Conservation (phyloP, 1,140 invertebrate genomes). For the Drosophila orosa region DNA sequence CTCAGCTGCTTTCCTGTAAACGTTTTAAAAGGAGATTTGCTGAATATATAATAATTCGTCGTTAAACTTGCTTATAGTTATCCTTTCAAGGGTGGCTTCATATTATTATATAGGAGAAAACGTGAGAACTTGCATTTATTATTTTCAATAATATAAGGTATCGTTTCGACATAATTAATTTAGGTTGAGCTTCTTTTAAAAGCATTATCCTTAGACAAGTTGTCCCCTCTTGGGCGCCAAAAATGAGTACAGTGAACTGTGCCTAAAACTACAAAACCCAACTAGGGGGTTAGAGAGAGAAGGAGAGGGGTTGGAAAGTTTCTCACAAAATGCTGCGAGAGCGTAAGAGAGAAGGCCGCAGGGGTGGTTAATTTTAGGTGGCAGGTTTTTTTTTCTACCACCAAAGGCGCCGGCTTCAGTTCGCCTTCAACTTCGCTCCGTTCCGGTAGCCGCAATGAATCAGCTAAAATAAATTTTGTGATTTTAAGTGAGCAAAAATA, state of each 20-base stretch:
- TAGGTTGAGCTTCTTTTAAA: not conserved
- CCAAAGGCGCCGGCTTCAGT: slow-evolving; percentile 47
- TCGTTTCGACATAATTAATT: not conserved
- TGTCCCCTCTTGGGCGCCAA: slow-evolving; percentile 33
- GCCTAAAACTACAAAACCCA: not conserved
- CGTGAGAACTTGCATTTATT: not conserved
- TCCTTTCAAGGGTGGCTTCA: not conserved
- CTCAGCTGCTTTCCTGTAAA: not conserved
- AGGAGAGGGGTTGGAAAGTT: slow-evolving; percentile 12
- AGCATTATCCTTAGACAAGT: not conserved
- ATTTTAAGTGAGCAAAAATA: not conserved
- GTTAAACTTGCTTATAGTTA: not conserved
- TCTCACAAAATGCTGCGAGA: slow-evolving; percentile 2
- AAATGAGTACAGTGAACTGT: slow-evolving; percentile 44
- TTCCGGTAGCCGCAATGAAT: slow-evolving; percentile 28
- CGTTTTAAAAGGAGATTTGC: not conserved
- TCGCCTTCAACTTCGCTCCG: slow-evolving; percentile 34
- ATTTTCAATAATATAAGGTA: not conserved
- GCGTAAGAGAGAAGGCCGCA: not conserved
- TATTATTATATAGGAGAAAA: not conserved
- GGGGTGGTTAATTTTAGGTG: slow-evolving; percentile 40
- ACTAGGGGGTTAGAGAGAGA: not conserved
- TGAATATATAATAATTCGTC: not conserved
- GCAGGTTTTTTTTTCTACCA: slow-evolving; percentile 40
- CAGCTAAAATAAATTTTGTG: slow-evolving; percentile 6